Percentiles rank a stretch among this genome's conserved stretches.
Evolutionary conservation across 2,797 vertebrate species (phyloP).

Genomic region (Acanthornis magna): DNA sequence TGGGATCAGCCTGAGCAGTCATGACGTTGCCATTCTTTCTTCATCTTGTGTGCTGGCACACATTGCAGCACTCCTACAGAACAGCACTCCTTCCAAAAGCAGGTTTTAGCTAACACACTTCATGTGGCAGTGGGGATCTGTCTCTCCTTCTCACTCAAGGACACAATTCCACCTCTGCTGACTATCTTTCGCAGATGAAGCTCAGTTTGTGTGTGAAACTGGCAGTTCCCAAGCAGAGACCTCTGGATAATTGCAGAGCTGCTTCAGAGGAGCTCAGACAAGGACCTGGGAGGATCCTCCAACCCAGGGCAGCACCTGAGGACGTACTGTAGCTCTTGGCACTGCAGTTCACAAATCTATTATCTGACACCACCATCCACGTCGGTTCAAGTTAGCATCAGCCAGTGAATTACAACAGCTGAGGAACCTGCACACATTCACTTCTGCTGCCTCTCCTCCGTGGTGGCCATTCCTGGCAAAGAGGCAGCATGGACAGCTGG

Average conservation of each 20-base stretch:
- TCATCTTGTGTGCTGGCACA: conserved; percentile 1
- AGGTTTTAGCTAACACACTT: not conserved
- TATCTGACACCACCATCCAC: not conserved
- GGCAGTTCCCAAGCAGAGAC: not conserved
- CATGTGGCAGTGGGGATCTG: not conserved
- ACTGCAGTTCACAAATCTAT: not conserved
- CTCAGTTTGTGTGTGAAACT: not conserved
- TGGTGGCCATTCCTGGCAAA: not conserved
- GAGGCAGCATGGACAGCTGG: conserved; percentile 13
- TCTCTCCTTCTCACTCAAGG: not conserved
- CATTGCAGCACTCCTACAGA: not conserved
- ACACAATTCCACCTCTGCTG: accelerated
- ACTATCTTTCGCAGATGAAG: not conserved
- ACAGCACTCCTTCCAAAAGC: not conserved
- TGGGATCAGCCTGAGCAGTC: conserved; percentile 5
- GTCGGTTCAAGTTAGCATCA: not conserved
- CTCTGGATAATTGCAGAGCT: accelerated
- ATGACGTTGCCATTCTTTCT: not conserved
- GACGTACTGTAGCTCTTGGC: not conserved
- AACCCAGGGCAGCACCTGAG: not conserved
- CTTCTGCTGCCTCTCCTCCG: not conserved
- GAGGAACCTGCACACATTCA: not conserved
- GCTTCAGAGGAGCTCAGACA: not conserved
- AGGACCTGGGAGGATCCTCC: not conserved
- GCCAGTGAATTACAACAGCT: not conserved